Conservation (phyloP, 2,888 invertebrate genomes). For the Sphaerophoria rueppellii region DNA sequence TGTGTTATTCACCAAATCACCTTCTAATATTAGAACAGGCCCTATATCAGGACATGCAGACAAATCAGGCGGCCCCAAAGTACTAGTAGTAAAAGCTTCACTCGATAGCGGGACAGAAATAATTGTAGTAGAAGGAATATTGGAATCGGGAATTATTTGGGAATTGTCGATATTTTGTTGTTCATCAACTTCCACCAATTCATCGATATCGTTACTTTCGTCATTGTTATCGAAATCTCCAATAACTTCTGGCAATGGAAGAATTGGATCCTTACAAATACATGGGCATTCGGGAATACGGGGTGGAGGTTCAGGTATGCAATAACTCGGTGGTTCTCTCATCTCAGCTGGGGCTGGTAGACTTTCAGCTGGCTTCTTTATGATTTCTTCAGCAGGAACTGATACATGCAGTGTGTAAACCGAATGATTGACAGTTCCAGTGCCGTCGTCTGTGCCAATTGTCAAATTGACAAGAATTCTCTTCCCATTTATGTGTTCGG, state of each 20-base stretch:
- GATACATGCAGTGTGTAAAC: constrained; percentile 91
- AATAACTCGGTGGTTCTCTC: constrained; percentile 71
- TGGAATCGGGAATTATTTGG: constrained; percentile 48
- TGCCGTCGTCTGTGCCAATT: constrained; percentile 87
- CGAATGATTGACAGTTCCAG: constrained; percentile 84
- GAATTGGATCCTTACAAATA: constrained; percentile 74
- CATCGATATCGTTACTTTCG: constrained; percentile 44
- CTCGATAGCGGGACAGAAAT: constrained; percentile 58
- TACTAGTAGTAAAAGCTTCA: constrained; percentile 78
- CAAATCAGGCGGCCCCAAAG: constrained; percentile 75
- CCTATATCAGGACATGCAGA: constrained; percentile 86
- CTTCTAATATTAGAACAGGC: constrained; percentile 93
- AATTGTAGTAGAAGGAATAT: constrained; percentile 64
- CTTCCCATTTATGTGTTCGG: constrained; percentile 80
- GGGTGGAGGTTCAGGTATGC: constrained; percentile 80
- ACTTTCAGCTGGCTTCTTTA: constrained; percentile 15
- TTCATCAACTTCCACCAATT: background rate
- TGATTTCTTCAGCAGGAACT: constrained; percentile 85
- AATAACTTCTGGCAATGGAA: constrained; percentile 4
- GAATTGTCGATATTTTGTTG: constrained; percentile 21
- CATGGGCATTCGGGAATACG: constrained; percentile 81
- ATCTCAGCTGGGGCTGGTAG: constrained; percentile 48
- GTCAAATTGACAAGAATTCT: constrained; percentile 92
- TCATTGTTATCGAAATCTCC: constrained; percentile 71
- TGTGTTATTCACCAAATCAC: constrained; percentile 83